A percentile compares a stretch with the other conserved stretches of the same genome.
These are phyloP conservation scores for Bryconaethiops microstoma DNA, from an alignment of 2,797 vertebrate genomes.

Conservation along the genomic window DNA sequence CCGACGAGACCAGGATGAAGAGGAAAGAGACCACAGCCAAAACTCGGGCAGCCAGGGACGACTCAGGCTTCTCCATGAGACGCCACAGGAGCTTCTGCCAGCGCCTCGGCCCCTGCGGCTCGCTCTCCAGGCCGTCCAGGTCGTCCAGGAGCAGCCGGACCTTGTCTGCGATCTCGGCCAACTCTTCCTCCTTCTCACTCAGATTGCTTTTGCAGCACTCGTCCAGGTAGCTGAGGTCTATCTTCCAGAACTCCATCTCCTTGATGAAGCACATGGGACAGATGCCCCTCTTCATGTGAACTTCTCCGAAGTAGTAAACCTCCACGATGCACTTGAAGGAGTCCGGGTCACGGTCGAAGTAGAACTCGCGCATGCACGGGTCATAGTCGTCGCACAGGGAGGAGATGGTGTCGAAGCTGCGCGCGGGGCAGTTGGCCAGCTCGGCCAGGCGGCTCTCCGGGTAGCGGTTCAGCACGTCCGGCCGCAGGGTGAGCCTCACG, in stretches of 20 bases:
- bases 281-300: conserved; percentile 93
- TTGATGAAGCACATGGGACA: conserved; percentile 95
- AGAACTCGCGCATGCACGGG: conserved; percentile 91
- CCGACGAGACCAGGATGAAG: conserved; percentile 90
- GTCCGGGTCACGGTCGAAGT: conserved; percentile 96
- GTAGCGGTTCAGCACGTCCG: conserved; percentile 85
- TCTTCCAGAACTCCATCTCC: conserved; percentile 98
- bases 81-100: conserved; percentile 88
- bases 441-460: conserved; percentile 91
- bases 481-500: conserved; percentile 86
- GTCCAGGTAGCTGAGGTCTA: conserved; percentile 82
- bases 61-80: conserved; percentile 97
- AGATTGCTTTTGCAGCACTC: conserved; percentile 90
- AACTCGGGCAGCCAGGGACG: conserved; percentile 85
- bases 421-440: conserved; percentile 79
- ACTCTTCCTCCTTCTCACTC: conserved; percentile 90
- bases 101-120: conserved; percentile 64
- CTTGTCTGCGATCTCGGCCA: conserved; percentile 91
- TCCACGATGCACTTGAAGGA: conserved; percentile 93
- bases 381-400: conserved; percentile 95
- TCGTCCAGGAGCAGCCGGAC: conserved; percentile 93
- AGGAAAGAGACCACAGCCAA: conserved; percentile 91
- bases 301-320: conserved; percentile 91
- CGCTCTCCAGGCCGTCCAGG: conserved; percentile 78
- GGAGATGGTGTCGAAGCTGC: conserved; percentile 83